These are phyloP conservation scores for Myoxocephalus aenaeus DNA, from an alignment of 2,797 vertebrate species.

Conservation along the genomic window DNA sequence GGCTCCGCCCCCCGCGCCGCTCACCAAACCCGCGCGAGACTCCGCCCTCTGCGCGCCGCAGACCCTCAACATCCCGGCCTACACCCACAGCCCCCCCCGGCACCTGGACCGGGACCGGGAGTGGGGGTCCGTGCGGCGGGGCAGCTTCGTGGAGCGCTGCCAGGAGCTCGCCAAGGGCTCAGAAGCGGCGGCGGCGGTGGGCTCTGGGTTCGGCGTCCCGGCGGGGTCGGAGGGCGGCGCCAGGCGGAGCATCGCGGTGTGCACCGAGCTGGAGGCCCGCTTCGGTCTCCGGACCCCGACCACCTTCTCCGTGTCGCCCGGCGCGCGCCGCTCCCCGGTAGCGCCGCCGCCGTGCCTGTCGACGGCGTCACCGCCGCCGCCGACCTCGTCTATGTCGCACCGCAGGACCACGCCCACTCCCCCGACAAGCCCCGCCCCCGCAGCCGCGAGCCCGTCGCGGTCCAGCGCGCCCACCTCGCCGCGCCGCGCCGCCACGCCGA, in stretches of 20 bases:
- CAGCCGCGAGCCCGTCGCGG: constrained; percentile 52
- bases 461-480: constrained; percentile 54
- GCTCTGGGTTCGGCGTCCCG: constrained; percentile 15
- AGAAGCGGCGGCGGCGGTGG: constrained; percentile 38
- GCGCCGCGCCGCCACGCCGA: not conserved
- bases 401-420: constrained; percentile 49
- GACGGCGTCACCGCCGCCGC: not conserved
- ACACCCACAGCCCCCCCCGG: constrained; percentile 37
- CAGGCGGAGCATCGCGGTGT: constrained; percentile 74
- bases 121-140: constrained; percentile 62
- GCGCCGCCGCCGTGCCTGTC: constrained; percentile 9
- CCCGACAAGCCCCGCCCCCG: constrained; percentile 47
- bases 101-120: constrained; percentile 54
- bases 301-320: constrained; percentile 61
- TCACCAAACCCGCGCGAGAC: constrained; percentile 64
- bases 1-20: constrained; percentile 63
- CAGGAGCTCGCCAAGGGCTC: constrained; percentile 89
- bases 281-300: constrained; percentile 67
- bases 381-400: constrained; percentile 10
- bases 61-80: constrained; percentile 51
- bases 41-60: constrained; percentile 35
- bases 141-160: constrained; percentile 91
- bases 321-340: constrained; percentile 32
- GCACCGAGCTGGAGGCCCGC: constrained; percentile 78
- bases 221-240: constrained; percentile 51